Evolutionary conservation across 1,140 invertebrate genomes (phyloP).

Genomic region (Pogonognathellus flavescens): DNA sequence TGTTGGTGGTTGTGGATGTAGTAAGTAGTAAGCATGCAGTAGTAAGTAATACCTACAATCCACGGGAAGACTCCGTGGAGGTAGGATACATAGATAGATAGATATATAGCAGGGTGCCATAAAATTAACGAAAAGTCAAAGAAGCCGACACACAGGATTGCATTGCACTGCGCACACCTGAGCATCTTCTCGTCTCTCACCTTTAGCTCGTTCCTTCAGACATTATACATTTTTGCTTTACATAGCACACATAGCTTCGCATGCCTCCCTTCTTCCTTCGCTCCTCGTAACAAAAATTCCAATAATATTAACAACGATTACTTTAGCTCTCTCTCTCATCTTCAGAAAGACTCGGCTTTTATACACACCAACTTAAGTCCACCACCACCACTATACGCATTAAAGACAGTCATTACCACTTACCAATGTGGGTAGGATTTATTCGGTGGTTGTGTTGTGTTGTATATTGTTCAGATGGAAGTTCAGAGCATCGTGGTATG

Average conservation of each 20-base stretch:
- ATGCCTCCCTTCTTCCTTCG: not conserved
- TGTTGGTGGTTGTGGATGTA: not conserved
- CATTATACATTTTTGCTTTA: constrained; percentile 36
- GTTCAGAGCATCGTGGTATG: not conserved
- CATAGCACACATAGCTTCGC: not conserved
- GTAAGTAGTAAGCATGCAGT: constrained; percentile 40
- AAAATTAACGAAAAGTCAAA: constrained; percentile 65
- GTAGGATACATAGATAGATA: constrained; percentile 39
- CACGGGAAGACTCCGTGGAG: constrained; percentile 31
- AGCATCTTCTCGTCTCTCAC: constrained; percentile 43
- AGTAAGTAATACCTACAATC: constrained; percentile 49
- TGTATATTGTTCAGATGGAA: not conserved
- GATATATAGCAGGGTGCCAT: constrained; percentile 59
- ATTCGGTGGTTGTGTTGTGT: not conserved
- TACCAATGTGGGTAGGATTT: too few species aligned
- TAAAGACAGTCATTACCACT: too few species aligned
- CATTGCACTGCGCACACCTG: constrained; percentile 58
- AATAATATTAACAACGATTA: constrained; percentile 10
- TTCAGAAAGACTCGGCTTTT: not conserved
- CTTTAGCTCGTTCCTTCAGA: constrained; percentile 8
- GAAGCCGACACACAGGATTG: constrained; percentile 57
- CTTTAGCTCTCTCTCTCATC: not conserved
- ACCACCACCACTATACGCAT: not conserved
- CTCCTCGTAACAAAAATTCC: constrained; percentile 14
- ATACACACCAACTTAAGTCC: not conserved